Conservation (phyloP, 2,113 vertebrate species). For the Empidonax alnorum region DNA sequence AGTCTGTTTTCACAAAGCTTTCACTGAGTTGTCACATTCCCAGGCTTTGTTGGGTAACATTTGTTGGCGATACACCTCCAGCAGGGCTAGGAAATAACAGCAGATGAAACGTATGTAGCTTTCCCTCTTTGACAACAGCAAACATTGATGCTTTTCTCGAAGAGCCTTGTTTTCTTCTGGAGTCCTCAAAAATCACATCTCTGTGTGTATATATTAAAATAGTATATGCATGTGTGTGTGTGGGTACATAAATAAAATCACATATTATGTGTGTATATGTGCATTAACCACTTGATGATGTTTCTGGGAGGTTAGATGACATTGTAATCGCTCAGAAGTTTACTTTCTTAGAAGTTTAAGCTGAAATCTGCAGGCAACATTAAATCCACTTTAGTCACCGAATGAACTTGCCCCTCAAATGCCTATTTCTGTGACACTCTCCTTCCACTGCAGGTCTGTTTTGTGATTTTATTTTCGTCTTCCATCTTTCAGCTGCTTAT, state of each 20-base stretch:
- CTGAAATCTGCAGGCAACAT: background rate
- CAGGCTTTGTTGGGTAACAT: constrained; percentile 25
- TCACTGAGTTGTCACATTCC: constrained; percentile 19
- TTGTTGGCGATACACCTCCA: background rate
- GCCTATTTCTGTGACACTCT: background rate
- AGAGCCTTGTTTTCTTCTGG: background rate
- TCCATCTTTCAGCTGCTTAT: constrained; percentile 57
- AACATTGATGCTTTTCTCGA: background rate
- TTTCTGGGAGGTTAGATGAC: background rate
- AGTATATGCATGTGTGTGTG: no score
- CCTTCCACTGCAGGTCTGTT: background rate
- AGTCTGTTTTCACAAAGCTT: constrained; percentile 16
- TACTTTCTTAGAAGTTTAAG: background rate
- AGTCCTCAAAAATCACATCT: background rate
- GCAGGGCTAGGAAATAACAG: background rate
- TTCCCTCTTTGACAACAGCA: background rate
- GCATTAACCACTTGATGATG: background rate
- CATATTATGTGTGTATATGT: fast-evolving
- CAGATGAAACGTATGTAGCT: background rate
- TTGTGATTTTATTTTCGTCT: constrained; percentile 43
- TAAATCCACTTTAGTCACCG: constrained; percentile 24
- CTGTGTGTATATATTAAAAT: background rate
- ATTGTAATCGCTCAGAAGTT: background rate
- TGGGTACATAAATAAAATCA: background rate
- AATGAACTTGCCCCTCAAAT: background rate